Evolutionary conservation across 1,140 invertebrate species (phyloP).

Genomic region (Pseudomyrmex concolor): DNA sequence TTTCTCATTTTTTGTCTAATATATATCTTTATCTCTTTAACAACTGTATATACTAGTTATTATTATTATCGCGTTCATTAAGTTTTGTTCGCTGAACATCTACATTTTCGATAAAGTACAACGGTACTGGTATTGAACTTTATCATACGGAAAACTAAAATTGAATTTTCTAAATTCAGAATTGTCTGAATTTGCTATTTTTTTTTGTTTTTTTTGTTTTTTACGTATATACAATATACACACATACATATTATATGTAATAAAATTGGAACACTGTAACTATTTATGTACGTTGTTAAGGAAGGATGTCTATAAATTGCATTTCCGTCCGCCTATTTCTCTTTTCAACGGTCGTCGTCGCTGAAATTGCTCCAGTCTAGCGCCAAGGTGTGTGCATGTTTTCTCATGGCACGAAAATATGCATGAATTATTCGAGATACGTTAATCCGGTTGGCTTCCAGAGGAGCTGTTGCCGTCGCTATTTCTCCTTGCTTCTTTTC

Average conservation of each 20-base stretch:
- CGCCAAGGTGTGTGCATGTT: slow-evolving; percentile 7
- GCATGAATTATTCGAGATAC: slow-evolving; percentile 78
- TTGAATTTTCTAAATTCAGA: too few relatives aligned
- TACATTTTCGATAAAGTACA: too few relatives aligned
- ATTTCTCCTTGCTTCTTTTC: slow-evolving; percentile 43
- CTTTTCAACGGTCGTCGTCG: not conserved
- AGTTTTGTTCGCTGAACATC: not conserved
- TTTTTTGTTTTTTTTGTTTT: too few relatives aligned
- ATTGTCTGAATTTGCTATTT: too few relatives aligned
- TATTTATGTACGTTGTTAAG: not conserved
- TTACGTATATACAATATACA: not conserved
- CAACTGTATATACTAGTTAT: not conserved
- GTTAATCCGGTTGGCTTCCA: slow-evolving; percentile 78
- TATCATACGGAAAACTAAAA: too few relatives aligned
- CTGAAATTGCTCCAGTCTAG: slow-evolving; percentile 25
- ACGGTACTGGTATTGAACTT: too few relatives aligned
- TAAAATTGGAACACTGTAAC: too few relatives aligned
- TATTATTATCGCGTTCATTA: not conserved
- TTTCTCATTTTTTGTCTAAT: too few relatives aligned
- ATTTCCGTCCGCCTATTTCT: not conserved
- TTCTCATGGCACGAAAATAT: slow-evolving; percentile 48
- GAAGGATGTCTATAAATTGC: not conserved
- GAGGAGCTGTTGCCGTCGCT: slow-evolving; percentile 56
- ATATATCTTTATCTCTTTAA: too few relatives aligned
- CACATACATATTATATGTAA: not conserved